These are phyloP conservation scores for Corythornis madagascariensis DNA, from an alignment of 2,113 vertebrate species.

Conservation along the genomic window DNA sequence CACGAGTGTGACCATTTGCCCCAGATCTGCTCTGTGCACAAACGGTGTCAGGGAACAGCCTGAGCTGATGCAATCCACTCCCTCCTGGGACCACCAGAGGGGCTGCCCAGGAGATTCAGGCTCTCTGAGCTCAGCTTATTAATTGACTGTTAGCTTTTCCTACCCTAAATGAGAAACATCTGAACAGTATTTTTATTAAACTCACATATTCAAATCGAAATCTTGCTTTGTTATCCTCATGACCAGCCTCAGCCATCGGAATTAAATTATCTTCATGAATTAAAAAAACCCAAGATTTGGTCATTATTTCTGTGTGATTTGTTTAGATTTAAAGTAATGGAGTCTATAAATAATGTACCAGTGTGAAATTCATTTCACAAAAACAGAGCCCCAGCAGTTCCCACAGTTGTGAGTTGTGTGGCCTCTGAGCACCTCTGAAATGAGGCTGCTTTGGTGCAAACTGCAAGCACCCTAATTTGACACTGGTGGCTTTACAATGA, in stretches of 20 bases:
- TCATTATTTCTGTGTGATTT: not conserved
- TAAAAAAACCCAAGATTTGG: not conserved
- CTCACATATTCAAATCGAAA: not conserved
- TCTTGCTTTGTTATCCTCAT: not conserved
- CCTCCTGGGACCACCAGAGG: not conserved
- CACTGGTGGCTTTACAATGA: not conserved
- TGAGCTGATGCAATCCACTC: slow-evolving; percentile 2
- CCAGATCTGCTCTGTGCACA: not conserved
- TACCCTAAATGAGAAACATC: not conserved
- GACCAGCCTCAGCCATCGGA: not conserved
- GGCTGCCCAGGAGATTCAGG: not conserved
- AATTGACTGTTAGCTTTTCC: not conserved
- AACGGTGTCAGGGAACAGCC: not conserved
- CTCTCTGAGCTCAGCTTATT: not conserved
- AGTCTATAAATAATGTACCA: not conserved
- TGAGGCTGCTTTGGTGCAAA: not conserved
- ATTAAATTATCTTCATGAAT: not conserved
- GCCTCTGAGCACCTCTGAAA: slow-evolving; percentile 13
- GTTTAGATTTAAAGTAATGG: not conserved
- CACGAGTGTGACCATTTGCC: not conserved
- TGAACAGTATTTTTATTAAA: not conserved
- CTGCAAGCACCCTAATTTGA: not conserved
- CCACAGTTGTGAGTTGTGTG: not conserved
- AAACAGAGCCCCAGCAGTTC: not conserved
- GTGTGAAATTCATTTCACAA: not conserved